Evolutionary conservation across 37 sponge, comb jelly and placozoan genomes (phyloP), one percentile per base, ranked within the genome.

Genomic region (Halichondria panicea): DNA sequence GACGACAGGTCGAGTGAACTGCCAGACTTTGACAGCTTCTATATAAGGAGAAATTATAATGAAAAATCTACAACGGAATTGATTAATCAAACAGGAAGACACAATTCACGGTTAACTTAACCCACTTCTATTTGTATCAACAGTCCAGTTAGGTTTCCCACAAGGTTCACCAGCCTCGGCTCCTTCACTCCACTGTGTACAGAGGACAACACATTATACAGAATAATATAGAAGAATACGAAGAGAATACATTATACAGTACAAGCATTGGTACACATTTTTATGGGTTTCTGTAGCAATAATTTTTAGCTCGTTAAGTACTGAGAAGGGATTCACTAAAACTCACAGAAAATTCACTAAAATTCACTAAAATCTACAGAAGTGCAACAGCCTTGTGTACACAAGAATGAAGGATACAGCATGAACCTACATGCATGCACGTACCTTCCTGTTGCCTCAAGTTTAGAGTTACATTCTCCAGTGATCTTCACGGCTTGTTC

Each of bases 41-140:
- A 55, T 24, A 55, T 44, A 11, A n/a, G 35, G 13, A 9, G 15
- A 15, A 11, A 48, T 15, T 18, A 11, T 27, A 28, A 65, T 36
- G 27, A 65, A 34, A 59, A 59, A 8, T n/a, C 8, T 8, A 59
- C n/a, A 27, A 25, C 22, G 48, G 18, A 21, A 5, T 9, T 71
- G 72, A 11, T 54, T 18, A 64, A 4, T 42, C 7, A 28, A 27
- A 55, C 59, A 72, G 21, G 33, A 56, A 12, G 28, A 8, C 35
- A 33, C 8, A 19, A 21, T 58, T n/a, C 28, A 24, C 21, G 6
- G 30, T n/a, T 7, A 55, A 12, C 27, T 6, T 7, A 34, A 55
- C 57, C 27, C 58, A 91, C 92, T 88, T 91, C 88, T 41, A 91
- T 78, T 42, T 86, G 83, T n/a, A 91, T 83, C 28, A 91, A 59